Percentiles rank a stretch among this genome's conserved stretches.
Evolutionary conservation across 2,113 vertebrate genomes (phyloP).

Genomic region (Puntigrus tetrazona): DNA sequence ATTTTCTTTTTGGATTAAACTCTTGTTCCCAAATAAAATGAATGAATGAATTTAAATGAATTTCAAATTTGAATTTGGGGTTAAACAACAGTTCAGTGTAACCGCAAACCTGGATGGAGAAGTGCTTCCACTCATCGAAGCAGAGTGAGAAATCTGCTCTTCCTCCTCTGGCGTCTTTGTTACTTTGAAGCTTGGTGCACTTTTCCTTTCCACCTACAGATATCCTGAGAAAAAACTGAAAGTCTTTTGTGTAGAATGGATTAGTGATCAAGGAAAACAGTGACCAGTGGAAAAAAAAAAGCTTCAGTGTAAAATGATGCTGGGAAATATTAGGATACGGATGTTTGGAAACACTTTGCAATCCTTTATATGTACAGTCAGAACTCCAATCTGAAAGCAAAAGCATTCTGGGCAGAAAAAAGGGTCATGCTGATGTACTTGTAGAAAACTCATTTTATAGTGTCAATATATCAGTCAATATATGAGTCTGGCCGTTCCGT

Average conservation of each 20-base stretch:
- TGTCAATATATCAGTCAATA: background rate
- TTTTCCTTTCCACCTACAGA: background rate
- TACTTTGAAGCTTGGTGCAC: background rate
- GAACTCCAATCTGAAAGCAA: background rate
- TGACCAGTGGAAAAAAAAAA: background rate
- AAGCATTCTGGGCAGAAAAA: background rate
- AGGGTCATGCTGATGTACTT: too few species aligned
- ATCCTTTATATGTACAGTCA: background rate
- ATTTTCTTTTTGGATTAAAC: background rate
- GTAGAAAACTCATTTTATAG: too few species aligned
- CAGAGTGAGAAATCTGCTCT: background rate
- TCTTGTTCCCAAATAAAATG: background rate
- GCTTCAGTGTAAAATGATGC: background rate
- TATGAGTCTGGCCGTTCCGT: background rate
- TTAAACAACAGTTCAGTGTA: too few species aligned
- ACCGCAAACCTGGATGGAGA: background rate
- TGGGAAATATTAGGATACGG: background rate
- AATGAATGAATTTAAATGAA: too few species aligned
- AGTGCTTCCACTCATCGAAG: background rate
- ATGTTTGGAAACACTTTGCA: background rate
- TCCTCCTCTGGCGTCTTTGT: background rate
- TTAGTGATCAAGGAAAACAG: background rate
- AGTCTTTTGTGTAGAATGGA: background rate
- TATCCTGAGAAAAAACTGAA: conserved; percentile 1
- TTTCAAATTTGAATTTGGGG: too few species aligned